phyloP scores from a whole-genome alignment of 1,140 invertebrate genomes.

The Pantala flavescens region DNA sequence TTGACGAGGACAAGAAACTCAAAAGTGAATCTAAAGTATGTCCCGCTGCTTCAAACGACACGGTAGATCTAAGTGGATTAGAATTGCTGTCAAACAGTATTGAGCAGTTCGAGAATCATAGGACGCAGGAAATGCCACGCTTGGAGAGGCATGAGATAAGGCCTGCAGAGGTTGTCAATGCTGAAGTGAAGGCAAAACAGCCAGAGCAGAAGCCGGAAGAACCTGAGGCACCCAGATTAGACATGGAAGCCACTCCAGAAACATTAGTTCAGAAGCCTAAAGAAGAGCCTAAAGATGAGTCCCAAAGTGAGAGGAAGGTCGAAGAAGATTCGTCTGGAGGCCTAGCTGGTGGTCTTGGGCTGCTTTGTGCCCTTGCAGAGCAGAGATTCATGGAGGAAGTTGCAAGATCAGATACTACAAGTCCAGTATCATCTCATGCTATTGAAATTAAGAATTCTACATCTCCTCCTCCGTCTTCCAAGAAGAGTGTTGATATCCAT shows the following conservation, averaged over 20 bases:
- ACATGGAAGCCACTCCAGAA: background rate
- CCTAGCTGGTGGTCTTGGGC: conserved; percentile 57
- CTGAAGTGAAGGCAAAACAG: conserved; percentile 13
- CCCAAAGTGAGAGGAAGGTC: background rate
- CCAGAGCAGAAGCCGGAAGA: background rate
- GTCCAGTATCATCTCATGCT: background rate
- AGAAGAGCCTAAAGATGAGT: conserved; percentile 22
- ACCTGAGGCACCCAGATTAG: background rate
- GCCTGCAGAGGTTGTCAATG: conserved; percentile 21
- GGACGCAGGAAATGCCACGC: conserved; percentile 16
- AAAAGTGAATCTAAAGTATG: conserved; percentile 10
- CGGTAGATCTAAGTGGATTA: conserved; percentile 62
- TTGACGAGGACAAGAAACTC: background rate
- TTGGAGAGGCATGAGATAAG: background rate
- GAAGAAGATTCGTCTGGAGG: conserved; percentile 22
- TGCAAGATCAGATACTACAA: conserved; percentile 30
- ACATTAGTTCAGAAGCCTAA: no score
- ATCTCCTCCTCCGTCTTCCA: background rate
- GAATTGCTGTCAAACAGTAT: conserved; percentile 73
- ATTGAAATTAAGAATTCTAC: conserved; percentile 29
- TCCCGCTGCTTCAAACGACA: conserved; percentile 23
- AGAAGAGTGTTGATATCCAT: conserved; percentile 21
- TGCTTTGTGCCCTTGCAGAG: conserved; percentile 75
- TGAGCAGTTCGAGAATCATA: conserved; percentile 49
- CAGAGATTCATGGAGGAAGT: conserved; percentile 69